phyloP scores from a whole-genome alignment of 2,888 invertebrate species.

The Marronus borbonicus region DNA sequence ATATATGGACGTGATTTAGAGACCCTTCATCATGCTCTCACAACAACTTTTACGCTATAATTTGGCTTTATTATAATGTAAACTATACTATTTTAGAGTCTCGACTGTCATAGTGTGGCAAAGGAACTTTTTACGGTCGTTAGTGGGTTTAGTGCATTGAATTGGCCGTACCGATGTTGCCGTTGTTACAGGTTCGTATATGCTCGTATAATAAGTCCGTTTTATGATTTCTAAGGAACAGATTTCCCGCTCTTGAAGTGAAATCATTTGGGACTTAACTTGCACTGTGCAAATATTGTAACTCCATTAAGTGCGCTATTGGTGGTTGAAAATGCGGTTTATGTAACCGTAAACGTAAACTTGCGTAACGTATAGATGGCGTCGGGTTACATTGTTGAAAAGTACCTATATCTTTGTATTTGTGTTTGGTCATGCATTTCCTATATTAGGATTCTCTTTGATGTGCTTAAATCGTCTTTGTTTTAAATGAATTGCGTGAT shows the following conservation, averaged over 20 bases:
- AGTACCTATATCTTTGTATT: too few species aligned
- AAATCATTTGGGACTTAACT: background rate
- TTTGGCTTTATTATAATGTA: conserved; percentile 53
- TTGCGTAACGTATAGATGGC: too few species aligned
- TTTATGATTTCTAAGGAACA: conserved; percentile 47
- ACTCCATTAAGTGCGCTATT: background rate
- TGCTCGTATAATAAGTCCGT: conserved; percentile 43
- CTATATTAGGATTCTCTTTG: too few species aligned
- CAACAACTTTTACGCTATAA: conserved; percentile 53
- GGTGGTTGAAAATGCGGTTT: background rate
- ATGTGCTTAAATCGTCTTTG: too few species aligned
- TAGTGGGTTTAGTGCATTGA: conserved; percentile 37
- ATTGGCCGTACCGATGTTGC: conserved; percentile 20
- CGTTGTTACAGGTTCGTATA: conserved; percentile 4
- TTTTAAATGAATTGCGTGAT: too few species aligned
- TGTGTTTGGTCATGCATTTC: too few species aligned
- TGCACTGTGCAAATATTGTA: conserved; percentile 8
- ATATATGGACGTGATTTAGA: conserved; percentile 53
- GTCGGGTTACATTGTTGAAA: too few species aligned
- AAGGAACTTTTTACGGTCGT: conserved; percentile 38
- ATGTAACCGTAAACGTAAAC: too few species aligned
- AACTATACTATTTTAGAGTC: conserved; percentile 51
- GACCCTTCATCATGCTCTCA: conserved; percentile 53
- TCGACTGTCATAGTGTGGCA: conserved; percentile 41
- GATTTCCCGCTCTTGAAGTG: background rate